Percentiles rank a stretch among this genome's conserved stretches.
Conservation (phyloP, 2,113 vertebrate genomes). For the Bostrychus sinensis region DNA sequence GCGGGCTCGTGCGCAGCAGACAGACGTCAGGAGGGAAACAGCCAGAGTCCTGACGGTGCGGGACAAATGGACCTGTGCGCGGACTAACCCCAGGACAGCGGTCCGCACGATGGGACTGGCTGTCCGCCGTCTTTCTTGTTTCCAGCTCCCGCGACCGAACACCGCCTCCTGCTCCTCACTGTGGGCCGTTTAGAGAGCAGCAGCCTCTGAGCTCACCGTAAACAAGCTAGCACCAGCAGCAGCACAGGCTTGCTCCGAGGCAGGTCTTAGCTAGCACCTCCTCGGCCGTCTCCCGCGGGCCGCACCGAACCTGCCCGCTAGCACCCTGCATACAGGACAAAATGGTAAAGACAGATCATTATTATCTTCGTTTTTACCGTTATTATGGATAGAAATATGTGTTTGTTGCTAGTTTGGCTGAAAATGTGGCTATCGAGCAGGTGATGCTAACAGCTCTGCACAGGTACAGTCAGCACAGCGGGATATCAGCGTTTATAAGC, state of each 20-base stretch:
- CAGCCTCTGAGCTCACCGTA: slow-evolving; percentile 26
- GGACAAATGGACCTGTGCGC: slow-evolving; percentile 5
- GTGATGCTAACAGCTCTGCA: too few species aligned
- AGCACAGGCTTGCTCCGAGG: slow-evolving; percentile 31
- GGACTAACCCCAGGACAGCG: neutral
- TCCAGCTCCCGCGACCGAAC: slow-evolving; percentile 28
- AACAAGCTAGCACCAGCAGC: slow-evolving; percentile 15
- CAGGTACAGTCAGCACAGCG: too few species aligned
- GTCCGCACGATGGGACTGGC: slow-evolving; percentile 61
- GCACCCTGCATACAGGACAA: slow-evolving; percentile 42
- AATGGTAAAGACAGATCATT: slow-evolving; percentile 54
- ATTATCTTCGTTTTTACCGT: neutral
- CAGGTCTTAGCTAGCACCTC: slow-evolving; percentile 24
- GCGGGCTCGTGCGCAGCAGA: slow-evolving; percentile 38
- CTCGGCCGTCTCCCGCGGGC: slow-evolving; percentile 45
- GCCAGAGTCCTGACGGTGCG: slow-evolving; percentile 33
- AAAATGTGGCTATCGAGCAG: too few species aligned
- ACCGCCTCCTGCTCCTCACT: slow-evolving; percentile 40
- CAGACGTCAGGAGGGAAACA: slow-evolving; percentile 46
- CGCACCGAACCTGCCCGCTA: slow-evolving; percentile 32
- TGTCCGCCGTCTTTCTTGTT: slow-evolving; percentile 1
- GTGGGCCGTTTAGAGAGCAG: slow-evolving; percentile 21
- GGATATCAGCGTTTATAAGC: too few species aligned
- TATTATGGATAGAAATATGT: accelerated
- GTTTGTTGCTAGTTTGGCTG: neutral